Percentiles rank a stretch among this genome's conserved stretches.
These are phyloP conservation scores for Epinephelus lanceolatus DNA, from an alignment of 2,113 vertebrate species.

Conservation along the genomic window DNA sequence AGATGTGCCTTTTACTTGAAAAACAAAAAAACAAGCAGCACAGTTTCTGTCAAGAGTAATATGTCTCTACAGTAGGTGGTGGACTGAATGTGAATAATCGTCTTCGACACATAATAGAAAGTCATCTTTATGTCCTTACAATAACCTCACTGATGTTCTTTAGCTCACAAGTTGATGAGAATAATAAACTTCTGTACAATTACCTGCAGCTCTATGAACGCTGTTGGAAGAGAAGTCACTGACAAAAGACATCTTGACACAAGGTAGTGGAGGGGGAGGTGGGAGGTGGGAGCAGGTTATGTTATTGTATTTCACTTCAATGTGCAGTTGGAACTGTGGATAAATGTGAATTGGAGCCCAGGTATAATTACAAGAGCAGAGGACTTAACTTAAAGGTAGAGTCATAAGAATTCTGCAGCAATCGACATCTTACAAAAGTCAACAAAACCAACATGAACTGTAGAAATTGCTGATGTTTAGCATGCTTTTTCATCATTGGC, in stretches of 20 bases:
- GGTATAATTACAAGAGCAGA: not conserved
- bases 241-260: constrained; percentile 35
- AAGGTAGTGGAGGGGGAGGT: not conserved
- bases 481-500: not conserved
- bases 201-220: not conserved
- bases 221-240: not conserved
- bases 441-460: not conserved
- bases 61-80: not conserved
- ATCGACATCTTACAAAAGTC: not conserved
- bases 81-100: constrained; percentile 1
- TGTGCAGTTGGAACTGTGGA: not conserved
- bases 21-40: not conserved
- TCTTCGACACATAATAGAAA: not conserved
- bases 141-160: constrained; percentile 7
- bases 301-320: not conserved
- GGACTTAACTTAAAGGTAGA: not conserved
- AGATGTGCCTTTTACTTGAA: not conserved
- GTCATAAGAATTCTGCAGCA: too few species aligned
- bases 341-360: constrained; percentile 4
- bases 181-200: not conserved
- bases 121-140: not conserved
- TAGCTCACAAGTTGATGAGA: not conserved
- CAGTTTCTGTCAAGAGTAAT: not conserved
- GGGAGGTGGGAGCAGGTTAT: not conserved
- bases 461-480: not conserved